Evolutionary conservation across 2,113 vertebrate species (phyloP).

Genomic region (Noturus placidus): DNA sequence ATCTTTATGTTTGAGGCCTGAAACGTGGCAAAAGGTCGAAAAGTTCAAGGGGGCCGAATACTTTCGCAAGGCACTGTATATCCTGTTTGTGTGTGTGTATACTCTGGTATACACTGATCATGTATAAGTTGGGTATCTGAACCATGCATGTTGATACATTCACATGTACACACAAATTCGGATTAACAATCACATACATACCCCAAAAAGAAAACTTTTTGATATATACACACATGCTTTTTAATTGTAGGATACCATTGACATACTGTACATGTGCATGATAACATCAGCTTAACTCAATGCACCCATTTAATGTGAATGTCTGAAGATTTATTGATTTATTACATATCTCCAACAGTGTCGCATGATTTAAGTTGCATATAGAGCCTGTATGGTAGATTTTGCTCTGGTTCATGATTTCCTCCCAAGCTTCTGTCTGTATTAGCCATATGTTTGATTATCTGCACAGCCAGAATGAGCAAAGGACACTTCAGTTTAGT

Average conservation of each 20-base stretch:
- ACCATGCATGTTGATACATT: neutral
- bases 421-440: neutral
- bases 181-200: neutral
- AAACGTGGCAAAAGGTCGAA: too few species aligned
- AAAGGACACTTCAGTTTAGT: neutral
- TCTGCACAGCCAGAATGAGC: neutral
- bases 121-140: conserved; percentile 6
- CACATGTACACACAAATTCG: neutral
- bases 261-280: neutral
- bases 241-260: neutral
- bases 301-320: neutral
- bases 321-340: neutral
- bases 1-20: too few species aligned
- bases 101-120: neutral
- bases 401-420: conserved; percentile 7
- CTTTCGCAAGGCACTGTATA: too few species aligned
- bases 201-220: neutral
- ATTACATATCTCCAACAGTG: neutral
- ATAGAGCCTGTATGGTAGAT: neutral
- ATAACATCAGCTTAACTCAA: neutral
- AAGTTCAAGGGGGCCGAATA: too few species aligned
- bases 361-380: conserved; percentile 10
- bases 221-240: neutral
- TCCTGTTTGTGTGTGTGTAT: neutral
- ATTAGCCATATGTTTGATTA: neutral